Evolutionary conservation across 1,140 invertebrate species (phyloP), one percentile per base, ranked within the genome.

Genomic region (Heliconius hewitsoni): DNA sequence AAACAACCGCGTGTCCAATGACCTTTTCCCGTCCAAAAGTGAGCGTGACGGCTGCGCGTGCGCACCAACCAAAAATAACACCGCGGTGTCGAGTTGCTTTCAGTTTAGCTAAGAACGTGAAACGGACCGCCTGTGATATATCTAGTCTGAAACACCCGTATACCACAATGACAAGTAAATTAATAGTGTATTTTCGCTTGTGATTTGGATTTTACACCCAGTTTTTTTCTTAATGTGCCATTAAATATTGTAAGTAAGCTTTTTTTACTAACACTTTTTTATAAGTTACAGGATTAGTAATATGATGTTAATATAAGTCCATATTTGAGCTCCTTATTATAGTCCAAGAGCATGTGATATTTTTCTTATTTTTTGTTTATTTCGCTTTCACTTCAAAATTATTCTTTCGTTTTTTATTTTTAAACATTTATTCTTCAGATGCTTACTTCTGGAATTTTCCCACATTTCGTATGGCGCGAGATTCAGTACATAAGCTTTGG

Each of bases 21-120:
- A 94, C 91, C 92, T 94, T 94, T 94, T 85, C 76, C 74, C 86
- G 83, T 91, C 92, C 89, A 90, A 94, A 94, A 92, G 91, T 90
- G 91, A 90, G 82, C 83, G 80, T 89, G 89, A 90, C 87, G 88
- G 86, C 74, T 81, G 87, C 87, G 87, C 86, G 83, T 74, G 85
- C 85, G 86, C 86, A 78, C 80, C 50, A 52, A 27, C 92, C 90
- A 83, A 89, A 92, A 94, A 94, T 94, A 94, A 84, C 83, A 79
- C 75, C 82, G 80, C 86, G 79, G 87, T 90, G 88, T 94, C 92
- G 92, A 84, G 84, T 94, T 92, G 86, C 90, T 81, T 19, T 79
- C 91, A 94, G 92, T 94, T 78, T 83, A 88, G 84, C 81, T 72
- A 82, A 79, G 77, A 72, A 60, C 80, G 80, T 74, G 77, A 46